Conservation (phyloP, 2,113 vertebrate genomes). For the Misgurnus anguillicaudatus region DNA sequence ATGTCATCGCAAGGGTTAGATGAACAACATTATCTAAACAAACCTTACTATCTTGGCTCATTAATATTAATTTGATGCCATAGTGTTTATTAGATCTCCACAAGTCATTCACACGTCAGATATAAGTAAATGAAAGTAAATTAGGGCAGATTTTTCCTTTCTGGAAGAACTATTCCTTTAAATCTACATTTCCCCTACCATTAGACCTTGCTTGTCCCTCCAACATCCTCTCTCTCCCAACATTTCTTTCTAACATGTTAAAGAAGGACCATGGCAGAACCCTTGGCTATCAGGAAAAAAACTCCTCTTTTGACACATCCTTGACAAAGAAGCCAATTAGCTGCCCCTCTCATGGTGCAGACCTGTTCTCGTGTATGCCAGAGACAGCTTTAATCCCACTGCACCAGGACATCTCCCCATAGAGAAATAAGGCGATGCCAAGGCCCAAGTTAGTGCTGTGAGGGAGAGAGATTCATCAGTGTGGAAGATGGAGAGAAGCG, state of each 20-base stretch:
- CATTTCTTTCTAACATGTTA: background rate
- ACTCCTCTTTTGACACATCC: constrained; percentile 45
- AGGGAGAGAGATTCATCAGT: background rate
- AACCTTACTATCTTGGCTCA: no score
- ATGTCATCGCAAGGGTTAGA: no score
- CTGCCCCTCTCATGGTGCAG: constrained; percentile 44
- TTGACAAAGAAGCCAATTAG: constrained; percentile 59
- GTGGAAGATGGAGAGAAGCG: background rate
- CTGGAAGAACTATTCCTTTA: background rate
- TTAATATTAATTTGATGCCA: no score
- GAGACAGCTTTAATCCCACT: constrained; percentile 50
- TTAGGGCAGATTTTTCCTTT: background rate
- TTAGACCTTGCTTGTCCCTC: background rate
- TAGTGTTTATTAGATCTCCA: no score
- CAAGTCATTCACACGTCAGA: no score
- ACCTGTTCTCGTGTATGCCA: constrained; percentile 48
- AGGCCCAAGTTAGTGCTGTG: background rate
- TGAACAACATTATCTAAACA: no score
- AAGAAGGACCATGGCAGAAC: constrained; percentile 22
- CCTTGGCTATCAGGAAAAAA: constrained; percentile 43
- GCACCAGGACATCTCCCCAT: constrained; percentile 49
- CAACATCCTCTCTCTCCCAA: constrained; percentile 5
- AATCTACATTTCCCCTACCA: background rate
- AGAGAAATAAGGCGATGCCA: constrained; percentile 6
- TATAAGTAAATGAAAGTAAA: background rate